Conservation (phyloP, 2,888 invertebrate species). For the Iselma pallidipennis region DNA sequence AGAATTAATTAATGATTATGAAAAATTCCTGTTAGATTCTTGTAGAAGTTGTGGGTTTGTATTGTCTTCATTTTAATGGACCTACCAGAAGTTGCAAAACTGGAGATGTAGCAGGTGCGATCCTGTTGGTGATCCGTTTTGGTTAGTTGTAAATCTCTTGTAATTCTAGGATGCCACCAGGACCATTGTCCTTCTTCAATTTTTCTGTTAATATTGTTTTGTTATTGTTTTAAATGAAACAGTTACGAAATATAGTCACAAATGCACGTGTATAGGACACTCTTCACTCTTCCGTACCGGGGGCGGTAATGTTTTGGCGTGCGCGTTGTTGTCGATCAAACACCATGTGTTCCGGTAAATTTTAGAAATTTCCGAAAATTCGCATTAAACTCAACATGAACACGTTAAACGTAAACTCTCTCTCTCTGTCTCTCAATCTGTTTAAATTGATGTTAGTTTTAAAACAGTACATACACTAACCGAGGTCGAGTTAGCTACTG, state of each 20-base stretch:
- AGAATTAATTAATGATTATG: background rate
- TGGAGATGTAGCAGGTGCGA: constrained; percentile 23
- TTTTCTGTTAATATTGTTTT: no score
- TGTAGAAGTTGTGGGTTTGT: no score
- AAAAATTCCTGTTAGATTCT: no score
- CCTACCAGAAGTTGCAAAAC: constrained; percentile 40
- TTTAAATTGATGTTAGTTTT: no score
- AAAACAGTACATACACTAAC: constrained; percentile 1
- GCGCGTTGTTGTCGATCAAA: constrained; percentile 3
- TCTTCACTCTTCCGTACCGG: background rate
- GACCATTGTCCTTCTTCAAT: background rate
- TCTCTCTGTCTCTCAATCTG: no score
- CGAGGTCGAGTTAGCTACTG: constrained; percentile 44
- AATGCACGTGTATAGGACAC: background rate
- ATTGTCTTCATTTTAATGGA: no score
- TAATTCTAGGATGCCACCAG: background rate
- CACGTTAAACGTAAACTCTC: no score
- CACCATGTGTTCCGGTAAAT: background rate
- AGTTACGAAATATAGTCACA: background rate
- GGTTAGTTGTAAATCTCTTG: background rate
- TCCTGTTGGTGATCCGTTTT: constrained; percentile 2
- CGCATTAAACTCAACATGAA: no score
- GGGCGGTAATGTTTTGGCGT: background rate
- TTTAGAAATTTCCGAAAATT: background rate
- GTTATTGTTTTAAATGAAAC: background rate